Evolutionary conservation across 2,113 vertebrate species (phyloP).

Genomic region (Crypturellus undulatus): DNA sequence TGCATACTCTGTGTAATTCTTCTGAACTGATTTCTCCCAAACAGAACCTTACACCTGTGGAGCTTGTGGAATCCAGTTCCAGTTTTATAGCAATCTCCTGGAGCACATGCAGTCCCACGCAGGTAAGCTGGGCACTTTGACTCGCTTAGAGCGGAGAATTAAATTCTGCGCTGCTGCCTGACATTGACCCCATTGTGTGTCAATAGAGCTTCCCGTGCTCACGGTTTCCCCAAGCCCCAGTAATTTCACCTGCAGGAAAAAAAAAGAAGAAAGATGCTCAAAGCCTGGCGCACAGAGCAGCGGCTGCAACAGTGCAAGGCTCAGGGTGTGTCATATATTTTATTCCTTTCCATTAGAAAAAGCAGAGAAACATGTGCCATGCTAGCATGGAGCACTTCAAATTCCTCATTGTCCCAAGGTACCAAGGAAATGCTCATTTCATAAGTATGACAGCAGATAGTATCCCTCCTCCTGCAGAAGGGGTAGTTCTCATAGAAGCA

Average conservation of each 20-base stretch:
- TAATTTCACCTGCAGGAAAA: background rate
- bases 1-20: constrained; percentile 38
- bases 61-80: constrained; percentile 99
- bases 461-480: background rate
- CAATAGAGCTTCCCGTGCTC: constrained; percentile 20
- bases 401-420: background rate
- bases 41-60: constrained; percentile 98
- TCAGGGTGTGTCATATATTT: background rate
- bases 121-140: constrained; percentile 82
- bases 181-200: constrained; percentile 15
- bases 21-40: constrained; percentile 81
- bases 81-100: constrained; percentile 99
- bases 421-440: background rate
- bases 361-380: background rate
- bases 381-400: background rate
- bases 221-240: constrained; percentile 23
- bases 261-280: background rate
- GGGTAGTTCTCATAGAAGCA: background rate
- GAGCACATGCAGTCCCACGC: constrained; percentile 99
- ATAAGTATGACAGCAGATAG: background rate
- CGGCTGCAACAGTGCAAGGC: background rate
- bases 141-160: constrained; percentile 21
- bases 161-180: constrained; percentile 44
- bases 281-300: background rate
- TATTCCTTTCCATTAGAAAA: background rate